These are phyloP conservation scores for Rotaria socialis DNA, from an alignment of 2,888 invertebrate genomes.

Conservation along the genomic window DNA sequence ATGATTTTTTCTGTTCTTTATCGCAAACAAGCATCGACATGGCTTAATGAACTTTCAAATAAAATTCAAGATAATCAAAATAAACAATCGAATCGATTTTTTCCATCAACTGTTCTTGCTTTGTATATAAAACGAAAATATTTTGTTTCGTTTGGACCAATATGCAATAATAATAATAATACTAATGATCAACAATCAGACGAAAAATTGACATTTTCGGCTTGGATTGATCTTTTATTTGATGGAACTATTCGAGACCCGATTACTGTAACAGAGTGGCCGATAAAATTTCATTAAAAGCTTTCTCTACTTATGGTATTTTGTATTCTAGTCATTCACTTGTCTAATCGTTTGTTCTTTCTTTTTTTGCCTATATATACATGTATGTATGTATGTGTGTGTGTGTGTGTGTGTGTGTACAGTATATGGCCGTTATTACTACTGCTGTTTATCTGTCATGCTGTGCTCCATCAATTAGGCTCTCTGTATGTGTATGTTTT, in stretches of 20 bases:
- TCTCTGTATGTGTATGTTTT: neutral
- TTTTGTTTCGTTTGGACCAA: neutral
- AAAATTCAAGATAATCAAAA: neutral
- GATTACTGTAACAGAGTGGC: neutral
- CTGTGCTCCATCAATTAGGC: constrained; percentile 12
- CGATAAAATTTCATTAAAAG: neutral
- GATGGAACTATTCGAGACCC: neutral
- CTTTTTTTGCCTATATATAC: neutral
- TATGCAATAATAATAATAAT: neutral
- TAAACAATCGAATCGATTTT: neutral
- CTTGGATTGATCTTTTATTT: constrained; percentile 3
- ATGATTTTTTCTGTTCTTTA: constrained; percentile 26
- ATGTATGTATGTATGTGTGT: neutral
- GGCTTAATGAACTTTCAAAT: constrained; percentile 4
- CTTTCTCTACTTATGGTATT: neutral
- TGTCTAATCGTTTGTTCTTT: neutral
- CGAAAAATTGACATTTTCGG: neutral
- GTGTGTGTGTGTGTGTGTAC: neutral
- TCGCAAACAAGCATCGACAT: neutral
- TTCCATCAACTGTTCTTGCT: neutral
- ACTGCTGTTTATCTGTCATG: constrained; percentile 17
- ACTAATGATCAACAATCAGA: neutral
- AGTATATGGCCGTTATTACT: constrained; percentile 1
- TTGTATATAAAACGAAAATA: neutral
- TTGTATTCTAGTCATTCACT: no score